Percentiles rank a stretch among this genome's conserved stretches.
These are phyloP conservation scores for Pentamera pediparva DNA, from an alignment of 53 echinoderm and acorn worm genomes.

Conservation along the genomic window DNA sequence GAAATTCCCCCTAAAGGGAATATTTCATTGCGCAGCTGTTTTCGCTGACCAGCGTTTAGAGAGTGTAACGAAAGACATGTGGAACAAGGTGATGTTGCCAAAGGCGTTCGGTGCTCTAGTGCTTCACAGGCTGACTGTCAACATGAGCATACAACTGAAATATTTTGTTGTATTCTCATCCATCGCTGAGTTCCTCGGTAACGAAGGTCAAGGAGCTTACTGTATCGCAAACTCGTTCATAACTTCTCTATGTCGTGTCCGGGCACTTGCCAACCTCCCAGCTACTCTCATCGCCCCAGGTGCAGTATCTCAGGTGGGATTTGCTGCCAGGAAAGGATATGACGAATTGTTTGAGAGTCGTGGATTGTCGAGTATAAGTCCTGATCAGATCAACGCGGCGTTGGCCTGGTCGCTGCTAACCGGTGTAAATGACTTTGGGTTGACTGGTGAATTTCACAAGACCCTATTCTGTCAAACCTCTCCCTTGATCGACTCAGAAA, in stretches of 20 bases:
- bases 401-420: too few relatives aligned
- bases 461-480: too few relatives aligned
- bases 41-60: conserved; percentile 43
- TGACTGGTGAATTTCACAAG: too few relatives aligned
- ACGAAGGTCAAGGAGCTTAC: conserved; percentile 59
- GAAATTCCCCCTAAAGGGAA: conserved; percentile 20
- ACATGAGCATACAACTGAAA: too few relatives aligned
- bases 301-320: conserved; percentile 47
- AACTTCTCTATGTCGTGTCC: conserved; percentile 32
- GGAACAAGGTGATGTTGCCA: conserved; percentile 50
- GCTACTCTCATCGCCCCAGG: conserved; percentile 48
- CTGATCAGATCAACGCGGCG: too few relatives aligned
- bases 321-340: conserved; percentile 47
- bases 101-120: conserved; percentile 68
- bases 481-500: too few relatives aligned
- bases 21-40: conserved; percentile 64
- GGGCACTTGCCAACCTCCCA: conserved; percentile 39
- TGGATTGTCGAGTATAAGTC: conserved; percentile 45
- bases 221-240: conserved; percentile 56
- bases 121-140: too few relatives aligned
- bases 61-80: conserved; percentile 32
- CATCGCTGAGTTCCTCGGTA: too few relatives aligned
- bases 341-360: conserved; percentile 30
- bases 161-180: too few relatives aligned
- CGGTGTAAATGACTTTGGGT: too few relatives aligned